Percentiles rank a stretch among this genome's conserved stretches.
These are phyloP conservation scores for Gambusia affinis DNA, from an alignment of 2,113 vertebrate genomes.

Conservation along the genomic window DNA sequence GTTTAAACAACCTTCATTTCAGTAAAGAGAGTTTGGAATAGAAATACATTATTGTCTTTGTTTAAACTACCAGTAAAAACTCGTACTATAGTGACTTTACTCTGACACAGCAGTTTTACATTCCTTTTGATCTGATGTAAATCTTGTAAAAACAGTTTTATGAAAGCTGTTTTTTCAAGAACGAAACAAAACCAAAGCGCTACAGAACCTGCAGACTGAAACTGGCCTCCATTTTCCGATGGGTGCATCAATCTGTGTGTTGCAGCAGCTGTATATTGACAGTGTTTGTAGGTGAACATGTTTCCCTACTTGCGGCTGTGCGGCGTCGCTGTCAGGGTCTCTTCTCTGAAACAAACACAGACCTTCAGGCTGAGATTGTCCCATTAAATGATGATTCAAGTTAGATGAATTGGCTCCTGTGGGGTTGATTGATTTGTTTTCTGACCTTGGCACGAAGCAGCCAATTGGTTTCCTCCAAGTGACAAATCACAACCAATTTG, in stretches of 20 bases:
- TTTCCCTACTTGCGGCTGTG: too few species aligned
- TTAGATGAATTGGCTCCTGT: conserved; percentile 45
- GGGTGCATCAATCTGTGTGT: not conserved
- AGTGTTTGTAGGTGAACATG: too few species aligned
- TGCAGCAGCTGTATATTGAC: too few species aligned
- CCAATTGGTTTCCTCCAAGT: conserved; percentile 28
- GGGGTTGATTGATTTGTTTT: conserved; percentile 56
- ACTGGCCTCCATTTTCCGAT: not conserved
- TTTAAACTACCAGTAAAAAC: too few species aligned
- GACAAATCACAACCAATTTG: conserved; percentile 29
- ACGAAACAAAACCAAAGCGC: not conserved
- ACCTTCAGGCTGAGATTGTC: conserved; percentile 17
- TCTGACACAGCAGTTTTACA: too few species aligned
- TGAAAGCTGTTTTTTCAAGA: not conserved
- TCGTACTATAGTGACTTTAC: too few species aligned
- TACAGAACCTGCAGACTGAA: not conserved
- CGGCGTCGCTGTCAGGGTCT: conserved; percentile 7
- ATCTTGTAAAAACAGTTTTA: not conserved
- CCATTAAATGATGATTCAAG: conserved; percentile 34
- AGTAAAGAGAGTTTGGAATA: too few species aligned
- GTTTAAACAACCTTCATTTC: too few species aligned
- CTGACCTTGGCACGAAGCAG: conserved; percentile 40
- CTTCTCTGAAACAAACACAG: conserved; percentile 12
- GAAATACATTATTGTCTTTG: too few species aligned
- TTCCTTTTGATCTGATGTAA: not conserved